These are phyloP conservation scores for Hassar affinis DNA, from an alignment of 2,113 vertebrate species.

Conservation along the genomic window DNA sequence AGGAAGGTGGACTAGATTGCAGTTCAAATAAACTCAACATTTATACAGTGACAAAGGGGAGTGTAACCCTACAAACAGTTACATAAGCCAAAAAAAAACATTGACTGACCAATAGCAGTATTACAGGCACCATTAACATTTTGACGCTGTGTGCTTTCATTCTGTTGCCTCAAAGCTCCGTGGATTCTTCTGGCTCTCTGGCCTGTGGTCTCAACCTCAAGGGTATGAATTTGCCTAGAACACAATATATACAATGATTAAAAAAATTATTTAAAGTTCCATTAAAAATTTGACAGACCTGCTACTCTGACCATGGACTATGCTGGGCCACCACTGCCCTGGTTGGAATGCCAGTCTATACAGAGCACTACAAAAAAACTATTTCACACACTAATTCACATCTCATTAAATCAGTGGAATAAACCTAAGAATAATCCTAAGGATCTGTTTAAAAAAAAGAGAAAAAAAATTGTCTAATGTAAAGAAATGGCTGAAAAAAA, in stretches of 20 bases:
- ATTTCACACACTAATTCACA: neutral
- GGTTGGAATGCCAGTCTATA: neutral
- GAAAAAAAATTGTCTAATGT: too few species aligned
- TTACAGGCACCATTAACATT: constrained; percentile 57
- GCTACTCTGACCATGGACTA: neutral
- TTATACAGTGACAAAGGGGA: neutral
- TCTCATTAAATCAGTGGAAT: too few species aligned
- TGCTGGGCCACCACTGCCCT: neutral
- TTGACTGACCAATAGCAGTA: constrained; percentile 3
- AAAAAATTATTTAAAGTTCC: too few species aligned
- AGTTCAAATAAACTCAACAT: neutral
- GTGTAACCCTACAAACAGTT: neutral
- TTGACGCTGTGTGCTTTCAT: constrained; percentile 49
- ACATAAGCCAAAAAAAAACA: neutral
- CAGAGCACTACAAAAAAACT: neutral
- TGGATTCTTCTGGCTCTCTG: constrained; percentile 38
- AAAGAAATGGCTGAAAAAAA: neutral
- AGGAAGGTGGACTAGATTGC: neutral
- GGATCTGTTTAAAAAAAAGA: too few species aligned
- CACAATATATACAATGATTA: neutral
- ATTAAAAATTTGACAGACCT: neutral
- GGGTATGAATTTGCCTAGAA: constrained; percentile 21
- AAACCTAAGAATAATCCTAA: too few species aligned
- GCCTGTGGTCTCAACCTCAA: constrained; percentile 45
- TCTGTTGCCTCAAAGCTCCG: constrained; percentile 61